Base-by-base conservation (phyloP, 2,113 vertebrate genomes). In the Marmota monax region DNA sequence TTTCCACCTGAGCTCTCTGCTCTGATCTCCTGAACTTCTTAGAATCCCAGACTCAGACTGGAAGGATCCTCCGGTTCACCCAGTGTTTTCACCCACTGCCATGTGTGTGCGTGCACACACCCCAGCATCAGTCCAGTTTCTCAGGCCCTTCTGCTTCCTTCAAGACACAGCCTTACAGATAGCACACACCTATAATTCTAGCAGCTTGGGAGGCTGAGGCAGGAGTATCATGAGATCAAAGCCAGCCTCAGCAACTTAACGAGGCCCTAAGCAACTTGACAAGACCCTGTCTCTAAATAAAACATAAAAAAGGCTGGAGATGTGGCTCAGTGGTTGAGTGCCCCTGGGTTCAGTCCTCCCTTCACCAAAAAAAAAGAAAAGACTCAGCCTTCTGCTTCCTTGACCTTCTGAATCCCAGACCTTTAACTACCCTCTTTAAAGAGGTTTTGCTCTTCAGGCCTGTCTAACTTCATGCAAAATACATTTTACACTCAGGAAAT, bases 391-490 rank as follows among this genome's bases (percentile, higher is more conserved):
- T 86, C 70, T 37, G 63, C 56, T 78, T 85, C 69, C 45, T 69
- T 53, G 1, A 6, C n/a, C 16, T 11, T 37, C 39, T 2, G 74
- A 88, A n/a, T 58, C 23, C 17, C 80, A 94, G 76, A 92, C 34
- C 22, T 70, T 76, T 84, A 77, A 76, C 80, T 48, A 58, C 2
- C 1, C 32, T 85, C 34, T 79, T 93, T 56, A 63, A 27, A 78
- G 27, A 27, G 27, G 23, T 9, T 78, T 61, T 73, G 22, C 37
- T 51, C 0, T 4, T 83, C 53, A 6, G n/a, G 18, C 48, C 13
- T 61, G 42, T 90, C 70, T 48, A 63, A 79, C 65, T 79, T 67
- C 65, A 78, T 58, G 90, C 12, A 72, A 45, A 84, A 53, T 25
- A 45, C 56, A 48, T 34, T 79, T 83, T 63, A 25, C 74, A 65